Conservation (phyloP, 2,888 invertebrate species). For the Thymelicus lineola region DNA sequence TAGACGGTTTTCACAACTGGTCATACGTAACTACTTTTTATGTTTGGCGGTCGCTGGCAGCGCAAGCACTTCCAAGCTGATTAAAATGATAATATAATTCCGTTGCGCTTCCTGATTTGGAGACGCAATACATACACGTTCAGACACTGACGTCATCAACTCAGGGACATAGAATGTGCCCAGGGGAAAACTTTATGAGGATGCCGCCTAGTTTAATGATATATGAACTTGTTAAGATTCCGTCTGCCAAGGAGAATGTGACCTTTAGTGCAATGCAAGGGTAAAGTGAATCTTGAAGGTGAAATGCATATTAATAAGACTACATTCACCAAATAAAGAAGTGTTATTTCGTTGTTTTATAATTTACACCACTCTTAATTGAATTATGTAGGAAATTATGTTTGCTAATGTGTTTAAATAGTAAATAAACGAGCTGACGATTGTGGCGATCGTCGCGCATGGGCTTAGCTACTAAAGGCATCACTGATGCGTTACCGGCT, state of each 20-base stretch:
- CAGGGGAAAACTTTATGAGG: conserved; percentile 10
- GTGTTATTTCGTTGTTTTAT: too few relatives aligned
- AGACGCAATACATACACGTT: conserved; percentile 8
- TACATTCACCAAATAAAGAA: too few relatives aligned
- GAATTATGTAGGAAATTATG: too few relatives aligned
- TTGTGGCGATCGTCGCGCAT: too few relatives aligned
- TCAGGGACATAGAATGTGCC: conserved; percentile 12
- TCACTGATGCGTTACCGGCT: too few relatives aligned
- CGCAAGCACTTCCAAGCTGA: neutral
- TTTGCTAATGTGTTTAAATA: too few relatives aligned
- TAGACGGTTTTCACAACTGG: too few relatives aligned
- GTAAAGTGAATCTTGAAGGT: neutral
- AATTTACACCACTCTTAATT: too few relatives aligned
- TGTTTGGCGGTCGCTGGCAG: neutral
- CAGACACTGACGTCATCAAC: conserved; percentile 13
- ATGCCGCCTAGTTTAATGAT: conserved; percentile 7
- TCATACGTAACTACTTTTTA: neutral
- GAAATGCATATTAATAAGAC: neutral
- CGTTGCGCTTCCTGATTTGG: conserved; percentile 22
- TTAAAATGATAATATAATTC: conserved; percentile 17
- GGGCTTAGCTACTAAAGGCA: too few relatives aligned
- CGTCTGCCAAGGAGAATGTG: neutral
- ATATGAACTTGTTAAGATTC: neutral
- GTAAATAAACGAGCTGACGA: too few relatives aligned
- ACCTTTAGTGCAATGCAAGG: neutral